These are phyloP conservation scores for Eudasyphora cyanicolor DNA, from an alignment of 2,888 invertebrate genomes.

Conservation along the genomic window DNA sequence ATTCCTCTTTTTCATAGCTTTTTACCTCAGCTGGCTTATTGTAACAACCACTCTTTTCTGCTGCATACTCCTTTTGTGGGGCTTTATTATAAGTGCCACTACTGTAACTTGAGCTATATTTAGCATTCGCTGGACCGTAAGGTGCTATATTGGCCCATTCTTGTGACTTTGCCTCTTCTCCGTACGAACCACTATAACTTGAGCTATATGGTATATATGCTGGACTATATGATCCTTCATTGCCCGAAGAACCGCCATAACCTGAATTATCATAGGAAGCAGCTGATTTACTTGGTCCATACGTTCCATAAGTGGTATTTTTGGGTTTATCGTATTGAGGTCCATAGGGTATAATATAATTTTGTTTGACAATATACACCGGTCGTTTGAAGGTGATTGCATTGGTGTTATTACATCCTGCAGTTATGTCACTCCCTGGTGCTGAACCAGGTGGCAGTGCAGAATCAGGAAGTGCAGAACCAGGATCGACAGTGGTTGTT, in stretches of 20 bases:
- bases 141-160: not conserved
- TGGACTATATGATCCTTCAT: not conserved
- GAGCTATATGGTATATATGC: not conserved
- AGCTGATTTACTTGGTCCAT: not conserved
- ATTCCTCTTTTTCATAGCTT: too few species aligned
- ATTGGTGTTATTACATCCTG: not conserved
- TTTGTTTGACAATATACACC: constrained; percentile 12
- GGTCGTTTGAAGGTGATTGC: not conserved
- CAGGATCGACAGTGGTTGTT: not conserved
- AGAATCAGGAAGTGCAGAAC: too few species aligned
- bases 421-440: not conserved
- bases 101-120: not conserved
- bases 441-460: not conserved
- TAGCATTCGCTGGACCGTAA: not conserved
- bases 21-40: too few species aligned
- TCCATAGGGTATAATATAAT: not conserved
- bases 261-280: not conserved
- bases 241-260: not conserved
- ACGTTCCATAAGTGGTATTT: not conserved
- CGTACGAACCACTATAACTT: not conserved
- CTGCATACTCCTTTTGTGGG: not conserved
- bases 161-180: not conserved
- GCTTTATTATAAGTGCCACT: not conserved
- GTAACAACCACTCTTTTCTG: too few species aligned
- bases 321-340: not conserved